A percentile compares a stretch with the other conserved stretches of the same genome.
Evolutionary conservation across 2,888 invertebrate species (phyloP).

Genomic region (Polydrusus tereticollis): DNA sequence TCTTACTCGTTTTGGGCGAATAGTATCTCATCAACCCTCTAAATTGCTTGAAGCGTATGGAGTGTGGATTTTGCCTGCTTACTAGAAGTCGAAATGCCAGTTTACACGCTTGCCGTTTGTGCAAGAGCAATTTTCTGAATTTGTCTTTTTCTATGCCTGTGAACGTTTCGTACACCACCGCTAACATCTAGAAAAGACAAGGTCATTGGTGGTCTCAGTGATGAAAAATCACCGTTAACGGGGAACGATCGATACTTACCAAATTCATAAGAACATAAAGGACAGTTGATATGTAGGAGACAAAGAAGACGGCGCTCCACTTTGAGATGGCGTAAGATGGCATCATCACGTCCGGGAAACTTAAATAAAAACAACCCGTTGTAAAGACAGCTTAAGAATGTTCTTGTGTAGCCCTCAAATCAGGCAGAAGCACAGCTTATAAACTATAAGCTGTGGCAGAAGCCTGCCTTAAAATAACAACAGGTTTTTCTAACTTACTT

Average conservation of each 20-base stretch:
- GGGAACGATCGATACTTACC: too few species aligned
- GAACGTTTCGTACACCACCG: conserved; percentile 92
- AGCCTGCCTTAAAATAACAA: too few species aligned
- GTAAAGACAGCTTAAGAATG: too few species aligned
- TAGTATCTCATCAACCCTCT: conserved; percentile 85
- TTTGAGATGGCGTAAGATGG: conserved; percentile 84
- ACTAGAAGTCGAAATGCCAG: conserved; percentile 86
- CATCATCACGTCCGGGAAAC: conserved; percentile 95
- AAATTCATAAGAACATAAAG: conserved; percentile 91
- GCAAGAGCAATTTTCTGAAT: conserved; percentile 84
- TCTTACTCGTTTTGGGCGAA: conserved; percentile 78
- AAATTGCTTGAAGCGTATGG: conserved; percentile 81
- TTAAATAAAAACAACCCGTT: conserved; percentile 69
- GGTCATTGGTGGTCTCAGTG: too few species aligned
- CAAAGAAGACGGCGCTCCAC: conserved; percentile 89
- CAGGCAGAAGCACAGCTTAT: too few species aligned
- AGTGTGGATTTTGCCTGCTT: conserved; percentile 79
- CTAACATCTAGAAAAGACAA: conserved; percentile 76
- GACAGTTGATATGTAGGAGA: conserved; percentile 86
- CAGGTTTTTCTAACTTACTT: conserved; percentile 75
- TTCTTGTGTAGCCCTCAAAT: too few species aligned
- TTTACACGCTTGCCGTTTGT: conserved; percentile 84
- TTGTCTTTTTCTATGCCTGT: conserved; percentile 89
- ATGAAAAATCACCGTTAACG: too few species aligned
- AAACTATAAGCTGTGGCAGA: too few species aligned